phyloP scores from a whole-genome alignment of 2,797 vertebrate species.

The Falco columbarius region DNA sequence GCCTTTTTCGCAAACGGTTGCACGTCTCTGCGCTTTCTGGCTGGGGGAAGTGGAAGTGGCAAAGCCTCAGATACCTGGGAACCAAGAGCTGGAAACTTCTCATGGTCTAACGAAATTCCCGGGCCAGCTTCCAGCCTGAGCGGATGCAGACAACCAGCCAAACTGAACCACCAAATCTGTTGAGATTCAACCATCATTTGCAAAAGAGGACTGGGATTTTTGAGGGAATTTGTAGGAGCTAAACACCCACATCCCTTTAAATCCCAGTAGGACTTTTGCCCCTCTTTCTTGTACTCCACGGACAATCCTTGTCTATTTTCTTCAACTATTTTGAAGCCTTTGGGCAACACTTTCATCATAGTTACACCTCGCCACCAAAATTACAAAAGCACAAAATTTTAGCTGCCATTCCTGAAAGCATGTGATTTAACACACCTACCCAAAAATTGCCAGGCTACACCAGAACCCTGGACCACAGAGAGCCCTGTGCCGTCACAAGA shows the following conservation, averaged over 20 bases:
- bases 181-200: conserved; percentile 20
- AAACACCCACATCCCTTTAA: conserved; percentile 4
- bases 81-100: conserved; percentile 65
- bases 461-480: not conserved
- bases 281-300: not conserved
- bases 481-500: not conserved
- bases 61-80: conserved; percentile 70
- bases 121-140: conserved; percentile 55
- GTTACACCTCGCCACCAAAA: not conserved
- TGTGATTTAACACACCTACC: not conserved
- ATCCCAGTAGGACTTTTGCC: not conserved
- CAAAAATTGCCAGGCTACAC: not conserved
- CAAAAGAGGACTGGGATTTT: not conserved
- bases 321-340: not conserved
- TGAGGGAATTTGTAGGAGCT: not conserved
- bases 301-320: not conserved
- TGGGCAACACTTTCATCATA: not conserved
- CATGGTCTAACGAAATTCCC: conserved; percentile 64
- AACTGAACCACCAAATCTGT: conserved; percentile 62
- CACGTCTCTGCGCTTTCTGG: conserved; percentile 57
- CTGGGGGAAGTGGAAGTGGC: conserved; percentile 60
- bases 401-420: not conserved
- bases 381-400: not conserved
- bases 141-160: conserved; percentile 57
- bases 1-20: conserved; percentile 26